Evolutionary conservation across 37 sponge, comb jelly and placozoan genomes (phyloP).

Genomic region (Aplysina aerophoba): DNA sequence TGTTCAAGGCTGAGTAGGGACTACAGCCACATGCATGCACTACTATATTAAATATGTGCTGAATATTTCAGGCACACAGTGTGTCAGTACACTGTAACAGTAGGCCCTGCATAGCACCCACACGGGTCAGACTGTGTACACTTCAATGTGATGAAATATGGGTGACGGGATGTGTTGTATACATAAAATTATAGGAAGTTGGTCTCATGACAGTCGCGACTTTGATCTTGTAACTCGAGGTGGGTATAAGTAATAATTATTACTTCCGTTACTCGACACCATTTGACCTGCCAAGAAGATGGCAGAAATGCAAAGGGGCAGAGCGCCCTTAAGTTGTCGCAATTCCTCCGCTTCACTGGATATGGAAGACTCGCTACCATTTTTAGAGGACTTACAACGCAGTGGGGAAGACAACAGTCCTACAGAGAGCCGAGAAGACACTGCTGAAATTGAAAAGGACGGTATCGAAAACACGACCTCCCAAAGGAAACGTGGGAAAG

Average conservation of each 20-base stretch:
- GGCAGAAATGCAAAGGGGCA: slow-evolving; percentile 37
- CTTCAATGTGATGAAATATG: too few relatives aligned
- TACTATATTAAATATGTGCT: too few relatives aligned
- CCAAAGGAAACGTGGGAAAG: not conserved
- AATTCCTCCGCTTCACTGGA: not conserved
- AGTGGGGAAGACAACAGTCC: not conserved
- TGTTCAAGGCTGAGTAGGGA: too few relatives aligned
- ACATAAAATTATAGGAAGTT: too few relatives aligned
- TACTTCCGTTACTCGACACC: not conserved
- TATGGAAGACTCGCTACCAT: not conserved
- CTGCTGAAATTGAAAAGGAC: not conserved
- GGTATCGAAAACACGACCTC: not conserved
- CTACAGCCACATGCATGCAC: too few relatives aligned
- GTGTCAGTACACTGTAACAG: too few relatives aligned
- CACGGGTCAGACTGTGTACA: too few relatives aligned
- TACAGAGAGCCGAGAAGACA: not conserved
- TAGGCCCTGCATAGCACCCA: too few relatives aligned
- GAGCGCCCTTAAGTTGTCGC: slow-evolving; percentile 52
- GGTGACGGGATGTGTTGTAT: too few relatives aligned
- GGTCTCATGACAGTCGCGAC: too few relatives aligned
- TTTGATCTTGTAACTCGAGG: too few relatives aligned
- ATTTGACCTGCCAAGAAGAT: not conserved
- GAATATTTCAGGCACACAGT: too few relatives aligned
- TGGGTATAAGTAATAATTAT: not conserved
- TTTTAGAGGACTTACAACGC: not conserved